Evolutionary conservation across 2,888 invertebrate genomes (phyloP), one percentile per base, ranked within the genome.

Genomic region (Tromatobia lineatoria): DNA sequence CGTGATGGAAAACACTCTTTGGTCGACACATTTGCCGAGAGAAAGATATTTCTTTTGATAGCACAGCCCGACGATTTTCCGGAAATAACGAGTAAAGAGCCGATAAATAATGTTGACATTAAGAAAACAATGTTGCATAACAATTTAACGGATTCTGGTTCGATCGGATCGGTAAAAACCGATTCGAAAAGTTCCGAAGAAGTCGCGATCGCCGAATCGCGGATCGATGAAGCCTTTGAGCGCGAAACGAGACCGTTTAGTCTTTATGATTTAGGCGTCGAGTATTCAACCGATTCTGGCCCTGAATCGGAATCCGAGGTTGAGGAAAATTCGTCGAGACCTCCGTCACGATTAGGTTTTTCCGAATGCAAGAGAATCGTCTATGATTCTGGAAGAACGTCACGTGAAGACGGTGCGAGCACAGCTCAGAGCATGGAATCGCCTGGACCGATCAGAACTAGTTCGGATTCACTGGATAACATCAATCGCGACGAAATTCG

Each of bases 21-120:
- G 64, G 88, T 91, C 4, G 93, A 93, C 42, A 88, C 86, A 18
- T 92, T 93, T 87, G 93, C 94, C 0, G 95, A 95, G 80, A 94
- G 95, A 84, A 95, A 95, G 38, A 94, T 96, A 11, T 95, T 95
- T 87, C 94, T 96, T 84, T 91, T 95, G 47, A 94, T 95, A 2
- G 95, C 95, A 0, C 94, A 95, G 75, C 95, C 95, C 1, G 95
- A 95, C 47, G 95, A 95, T 82, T 94, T 95, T 69, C 92, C 94
- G 0, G 94, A 94, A 77, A 91, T 94, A 38, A 91, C 90, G 6
- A 89, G 88, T 18, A 92, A 92, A 78, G 92, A 93, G 67, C 83
- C 88, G 0, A 87, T 89, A 13, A 64, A 85, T 6, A 61, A 38
- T 3, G 3, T 11, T 1, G 74, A 74, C 38, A 38, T 61, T 25